Percentiles rank a stretch among this genome's conserved stretches.
phyloP scores from a whole-genome alignment of 2,113 vertebrate species.

The Apodemus speciosus region DNA sequence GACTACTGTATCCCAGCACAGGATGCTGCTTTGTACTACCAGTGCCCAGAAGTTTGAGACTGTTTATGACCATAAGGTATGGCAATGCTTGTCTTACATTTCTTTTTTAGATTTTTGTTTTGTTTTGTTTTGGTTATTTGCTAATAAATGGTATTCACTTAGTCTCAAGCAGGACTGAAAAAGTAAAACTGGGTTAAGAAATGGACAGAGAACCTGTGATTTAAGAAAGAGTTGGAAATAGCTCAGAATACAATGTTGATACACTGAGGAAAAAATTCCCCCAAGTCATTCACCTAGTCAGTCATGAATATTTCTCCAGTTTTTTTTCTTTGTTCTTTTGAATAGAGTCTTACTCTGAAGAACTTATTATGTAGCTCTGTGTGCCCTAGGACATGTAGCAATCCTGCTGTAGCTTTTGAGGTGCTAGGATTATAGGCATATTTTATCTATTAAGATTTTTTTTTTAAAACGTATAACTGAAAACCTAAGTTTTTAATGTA shows the following conservation, averaged over 20 bases:
- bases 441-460: neutral
- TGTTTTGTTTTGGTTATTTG: neutral
- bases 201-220: neutral
- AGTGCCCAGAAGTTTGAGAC: neutral
- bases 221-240: neutral
- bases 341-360: neutral
- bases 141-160: neutral
- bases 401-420: neutral
- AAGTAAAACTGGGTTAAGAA: neutral
- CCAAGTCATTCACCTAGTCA: neutral
- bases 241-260: constrained; percentile 35
- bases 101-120: neutral
- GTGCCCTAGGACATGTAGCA: neutral
- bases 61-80: neutral
- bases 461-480: too few species aligned
- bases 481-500: constrained; percentile 14
- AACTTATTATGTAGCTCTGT: neutral
- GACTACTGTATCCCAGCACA: neutral
- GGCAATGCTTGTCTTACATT: neutral
- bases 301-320: neutral
- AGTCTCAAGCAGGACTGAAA: neutral
- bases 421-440: neutral
- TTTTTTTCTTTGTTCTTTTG: neutral
- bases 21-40: neutral
- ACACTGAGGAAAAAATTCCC: neutral